These are phyloP conservation scores for Apteryx mantelli DNA, from an alignment of 2,113 vertebrate genomes.

Conservation along the genomic window DNA sequence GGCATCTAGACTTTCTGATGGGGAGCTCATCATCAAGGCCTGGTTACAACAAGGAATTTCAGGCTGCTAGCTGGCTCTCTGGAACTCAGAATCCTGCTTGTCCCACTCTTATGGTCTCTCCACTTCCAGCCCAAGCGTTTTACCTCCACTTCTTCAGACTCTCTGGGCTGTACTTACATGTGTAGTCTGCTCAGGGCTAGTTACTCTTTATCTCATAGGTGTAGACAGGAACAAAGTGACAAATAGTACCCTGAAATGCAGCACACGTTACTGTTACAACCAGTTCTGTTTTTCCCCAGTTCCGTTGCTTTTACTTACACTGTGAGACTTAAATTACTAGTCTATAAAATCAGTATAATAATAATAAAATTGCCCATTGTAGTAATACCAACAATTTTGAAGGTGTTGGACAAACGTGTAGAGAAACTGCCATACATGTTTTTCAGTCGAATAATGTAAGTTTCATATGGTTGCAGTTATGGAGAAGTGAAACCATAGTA, in stretches of 20 bases:
- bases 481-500: neutral
- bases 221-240: neutral
- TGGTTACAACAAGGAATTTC: neutral
- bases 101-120: neutral
- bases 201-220: neutral
- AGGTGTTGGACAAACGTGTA: neutral
- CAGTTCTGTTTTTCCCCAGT: neutral
- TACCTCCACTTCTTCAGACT: neutral
- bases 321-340: neutral
- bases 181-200: neutral
- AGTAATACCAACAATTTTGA: neutral
- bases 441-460: neutral
- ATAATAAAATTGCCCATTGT: neutral
- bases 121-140: neutral
- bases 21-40: neutral
- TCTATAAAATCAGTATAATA: neutral
- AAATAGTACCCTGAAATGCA: neutral
- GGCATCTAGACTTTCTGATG: neutral
- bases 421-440: neutral
- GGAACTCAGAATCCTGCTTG: neutral
- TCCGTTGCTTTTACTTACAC: neutral
- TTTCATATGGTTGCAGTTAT: neutral
- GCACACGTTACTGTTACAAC: neutral
- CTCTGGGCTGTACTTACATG: neutral
- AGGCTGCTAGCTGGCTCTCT: neutral